A percentile compares a stretch with the other conserved stretches of the same genome.
Conservation (phyloP, 2,797 vertebrate species). For the Takifugu ocellatus region DNA sequence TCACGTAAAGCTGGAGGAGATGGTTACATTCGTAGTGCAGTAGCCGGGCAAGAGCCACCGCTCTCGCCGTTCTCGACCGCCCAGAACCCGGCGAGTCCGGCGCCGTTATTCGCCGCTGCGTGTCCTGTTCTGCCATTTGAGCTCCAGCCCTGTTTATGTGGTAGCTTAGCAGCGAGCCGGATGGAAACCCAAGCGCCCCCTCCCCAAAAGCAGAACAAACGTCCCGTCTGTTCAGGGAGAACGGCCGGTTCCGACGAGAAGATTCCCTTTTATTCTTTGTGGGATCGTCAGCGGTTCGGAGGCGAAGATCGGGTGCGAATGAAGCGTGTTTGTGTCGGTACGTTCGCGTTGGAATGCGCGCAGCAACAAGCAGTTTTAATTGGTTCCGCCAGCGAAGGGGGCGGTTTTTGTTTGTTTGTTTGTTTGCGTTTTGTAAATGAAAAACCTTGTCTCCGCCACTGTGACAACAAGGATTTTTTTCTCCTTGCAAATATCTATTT, state of each 20-base stretch:
- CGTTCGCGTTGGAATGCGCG: slow-evolving; percentile 37
- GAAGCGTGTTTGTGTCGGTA: slow-evolving; percentile 28
- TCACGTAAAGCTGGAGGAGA: slow-evolving; percentile 75
- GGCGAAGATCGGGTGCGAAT: background rate
- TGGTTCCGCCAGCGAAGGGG: slow-evolving; percentile 60
- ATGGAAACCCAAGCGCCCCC: background rate
- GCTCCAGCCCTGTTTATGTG: slow-evolving; percentile 25
- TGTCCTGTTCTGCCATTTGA: slow-evolving; percentile 64
- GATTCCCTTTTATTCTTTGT: background rate
- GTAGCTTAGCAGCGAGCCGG: slow-evolving; percentile 36
- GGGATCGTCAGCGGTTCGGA: background rate
- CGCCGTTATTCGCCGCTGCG: slow-evolving; percentile 37
- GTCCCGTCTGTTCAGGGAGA: no score
- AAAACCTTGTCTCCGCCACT: no score
- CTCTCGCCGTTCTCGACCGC: slow-evolving; percentile 49
- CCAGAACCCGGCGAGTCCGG: slow-evolving; percentile 37
- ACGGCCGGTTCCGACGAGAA: background rate
- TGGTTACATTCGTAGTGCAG: slow-evolving; percentile 65
- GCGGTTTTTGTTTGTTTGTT: slow-evolving; percentile 23
- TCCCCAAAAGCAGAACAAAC: no score
- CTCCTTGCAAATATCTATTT: no score
- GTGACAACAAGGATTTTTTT: no score
- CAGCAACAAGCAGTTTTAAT: slow-evolving; percentile 48
- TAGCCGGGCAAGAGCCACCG: slow-evolving; percentile 67
- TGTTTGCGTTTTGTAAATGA: no score